Percentiles rank a stretch among this genome's conserved stretches.
Evolutionary conservation across 2,797 vertebrate species (phyloP).

Genomic region (Limosa lapponica): DNA sequence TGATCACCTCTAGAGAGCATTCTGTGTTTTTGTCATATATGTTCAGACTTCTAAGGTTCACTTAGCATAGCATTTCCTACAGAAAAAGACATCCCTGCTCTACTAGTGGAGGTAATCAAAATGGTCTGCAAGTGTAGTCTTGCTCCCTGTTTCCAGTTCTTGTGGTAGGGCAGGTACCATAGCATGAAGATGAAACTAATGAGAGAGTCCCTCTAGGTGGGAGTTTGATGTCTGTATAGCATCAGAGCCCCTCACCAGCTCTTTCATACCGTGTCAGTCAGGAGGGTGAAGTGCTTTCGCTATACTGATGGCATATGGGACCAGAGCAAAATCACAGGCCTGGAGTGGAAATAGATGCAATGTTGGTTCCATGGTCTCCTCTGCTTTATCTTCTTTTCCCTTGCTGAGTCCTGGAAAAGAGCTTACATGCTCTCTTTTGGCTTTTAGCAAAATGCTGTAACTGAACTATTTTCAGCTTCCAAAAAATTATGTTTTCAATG

Average conservation of each 20-base stretch:
- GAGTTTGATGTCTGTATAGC: neutral
- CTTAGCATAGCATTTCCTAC: neutral
- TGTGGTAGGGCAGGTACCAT: neutral
- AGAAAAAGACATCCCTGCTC: neutral
- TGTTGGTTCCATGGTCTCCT: neutral
- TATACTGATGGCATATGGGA: neutral
- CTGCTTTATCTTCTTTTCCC: neutral
- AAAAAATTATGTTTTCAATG: conserved; percentile 6
- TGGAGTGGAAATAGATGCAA: neutral
- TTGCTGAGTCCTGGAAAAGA: neutral
- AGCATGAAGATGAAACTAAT: neutral
- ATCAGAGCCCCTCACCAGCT: neutral
- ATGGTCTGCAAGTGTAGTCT: neutral
- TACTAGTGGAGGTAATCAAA: neutral
- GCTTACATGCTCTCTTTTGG: neutral
- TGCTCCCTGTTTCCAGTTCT: neutral
- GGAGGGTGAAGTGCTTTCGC: accelerated
- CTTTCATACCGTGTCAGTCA: too few species aligned
- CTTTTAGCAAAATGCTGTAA: neutral
- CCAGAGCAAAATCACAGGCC: neutral
- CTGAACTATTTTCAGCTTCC: conserved; percentile 13
- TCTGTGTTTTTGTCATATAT: neutral
- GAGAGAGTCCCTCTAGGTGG: neutral
- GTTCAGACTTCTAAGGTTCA: neutral
- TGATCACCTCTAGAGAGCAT: neutral